Evolutionary conservation across 2,113 vertebrate species (phyloP).

Genomic region (Saimiri boliviensis): DNA sequence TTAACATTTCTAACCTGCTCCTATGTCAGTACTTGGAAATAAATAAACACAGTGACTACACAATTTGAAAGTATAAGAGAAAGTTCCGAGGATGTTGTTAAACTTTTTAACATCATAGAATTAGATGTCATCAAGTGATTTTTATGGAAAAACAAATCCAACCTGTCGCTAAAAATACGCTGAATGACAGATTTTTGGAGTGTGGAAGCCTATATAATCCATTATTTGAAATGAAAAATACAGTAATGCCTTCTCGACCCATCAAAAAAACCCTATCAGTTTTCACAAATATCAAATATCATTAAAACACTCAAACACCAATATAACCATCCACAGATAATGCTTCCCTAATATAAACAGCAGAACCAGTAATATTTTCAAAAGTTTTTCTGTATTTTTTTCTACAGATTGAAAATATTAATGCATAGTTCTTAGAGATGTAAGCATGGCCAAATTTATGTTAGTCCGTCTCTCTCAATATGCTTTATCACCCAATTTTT

Average conservation of each 20-base stretch:
- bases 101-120: neutral
- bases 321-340: neutral
- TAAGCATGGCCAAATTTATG: neutral
- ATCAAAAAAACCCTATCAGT: neutral
- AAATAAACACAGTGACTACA: neutral
- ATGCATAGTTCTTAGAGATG: neutral
- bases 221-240: neutral
- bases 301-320: neutral
- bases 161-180: neutral
- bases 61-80: neutral
- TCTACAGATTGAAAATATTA: neutral
- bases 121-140: neutral
- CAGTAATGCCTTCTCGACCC: neutral
- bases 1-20: neutral
- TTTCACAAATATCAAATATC: constrained; percentile 1
- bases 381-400: neutral
- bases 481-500: neutral
- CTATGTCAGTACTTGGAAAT: neutral
- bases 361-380: neutral
- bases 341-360: neutral
- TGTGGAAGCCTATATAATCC: neutral
- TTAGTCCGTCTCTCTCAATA: neutral
- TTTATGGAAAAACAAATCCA: constrained; percentile 1
- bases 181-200: neutral
- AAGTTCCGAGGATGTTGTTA: neutral